phyloP scores from a whole-genome alignment of 2,888 invertebrate species.

The Erebia aethiops region DNA sequence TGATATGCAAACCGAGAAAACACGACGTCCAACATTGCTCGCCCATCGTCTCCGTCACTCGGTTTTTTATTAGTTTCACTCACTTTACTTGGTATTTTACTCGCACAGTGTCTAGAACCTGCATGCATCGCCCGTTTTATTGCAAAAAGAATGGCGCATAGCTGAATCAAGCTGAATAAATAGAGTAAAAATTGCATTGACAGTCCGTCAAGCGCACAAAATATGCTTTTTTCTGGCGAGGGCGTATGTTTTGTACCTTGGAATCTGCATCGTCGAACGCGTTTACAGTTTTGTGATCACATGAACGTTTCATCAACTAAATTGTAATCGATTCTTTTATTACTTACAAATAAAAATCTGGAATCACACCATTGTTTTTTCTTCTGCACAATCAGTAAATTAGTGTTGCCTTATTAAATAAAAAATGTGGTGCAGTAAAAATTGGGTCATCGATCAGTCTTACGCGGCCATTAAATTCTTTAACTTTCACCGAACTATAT shows the following conservation, averaged over 20 bases:
- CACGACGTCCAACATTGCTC: constrained; percentile 48
- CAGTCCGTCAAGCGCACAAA: constrained; percentile 71
- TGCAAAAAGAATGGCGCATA: constrained; percentile 80
- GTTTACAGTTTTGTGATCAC: constrained; percentile 59
- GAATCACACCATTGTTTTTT: constrained; percentile 84
- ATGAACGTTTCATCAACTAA: constrained; percentile 64
- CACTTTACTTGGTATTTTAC: constrained; percentile 56
- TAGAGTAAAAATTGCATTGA: constrained; percentile 77
- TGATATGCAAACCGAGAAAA: constrained; percentile 56
- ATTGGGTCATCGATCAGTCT: constrained; percentile 62
- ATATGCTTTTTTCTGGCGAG: constrained; percentile 49
- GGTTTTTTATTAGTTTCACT: constrained; percentile 58
- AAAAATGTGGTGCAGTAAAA: constrained; percentile 51
- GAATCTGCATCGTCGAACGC: constrained; percentile 55
- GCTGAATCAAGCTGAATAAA: constrained; percentile 77
- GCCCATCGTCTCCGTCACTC: constrained; percentile 47
- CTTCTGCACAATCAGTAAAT: constrained; percentile 79
- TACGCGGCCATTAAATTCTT: neutral
- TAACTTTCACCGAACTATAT: neutral
- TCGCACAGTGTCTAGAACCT: constrained; percentile 65
- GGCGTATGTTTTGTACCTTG: constrained; percentile 60
- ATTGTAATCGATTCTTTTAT: constrained; percentile 79
- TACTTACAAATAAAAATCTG: constrained; percentile 84
- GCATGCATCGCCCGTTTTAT: constrained; percentile 68
- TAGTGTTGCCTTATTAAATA: constrained; percentile 68